Evolutionary conservation across 2,797 vertebrate genomes (phyloP).

Genomic region (Cottoperca gobio): DNA sequence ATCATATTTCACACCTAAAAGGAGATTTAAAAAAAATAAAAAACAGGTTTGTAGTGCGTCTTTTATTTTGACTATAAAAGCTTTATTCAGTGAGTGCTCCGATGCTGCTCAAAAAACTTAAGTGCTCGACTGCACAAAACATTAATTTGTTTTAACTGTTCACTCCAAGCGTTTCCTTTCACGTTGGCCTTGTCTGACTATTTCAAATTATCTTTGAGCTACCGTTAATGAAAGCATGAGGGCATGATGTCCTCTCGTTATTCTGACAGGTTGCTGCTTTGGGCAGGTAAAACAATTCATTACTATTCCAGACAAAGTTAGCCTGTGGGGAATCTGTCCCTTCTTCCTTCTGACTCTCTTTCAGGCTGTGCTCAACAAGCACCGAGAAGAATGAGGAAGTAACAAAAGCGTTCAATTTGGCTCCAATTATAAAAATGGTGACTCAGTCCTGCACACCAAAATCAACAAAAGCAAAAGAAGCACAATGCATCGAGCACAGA

Average conservation of each 20-base stretch:
- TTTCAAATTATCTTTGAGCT: constrained; percentile 34
- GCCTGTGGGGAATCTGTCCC: constrained; percentile 44
- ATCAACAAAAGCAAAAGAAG: not conserved
- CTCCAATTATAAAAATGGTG: constrained; percentile 53
- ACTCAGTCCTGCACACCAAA: constrained; percentile 20
- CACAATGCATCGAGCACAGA: constrained; percentile 5
- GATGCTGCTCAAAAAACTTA: constrained; percentile 35
- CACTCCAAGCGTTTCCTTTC: not conserved
- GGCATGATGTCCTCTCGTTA: constrained; percentile 14
- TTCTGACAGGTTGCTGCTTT: constrained; percentile 43
- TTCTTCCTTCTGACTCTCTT: constrained; percentile 29
- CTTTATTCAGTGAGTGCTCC: constrained; percentile 13
- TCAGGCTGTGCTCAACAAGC: constrained; percentile 25
- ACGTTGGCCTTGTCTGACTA: constrained; percentile 4
- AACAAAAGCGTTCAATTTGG: constrained; percentile 47
- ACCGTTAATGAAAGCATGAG: constrained; percentile 43
- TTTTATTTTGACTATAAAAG: not conserved
- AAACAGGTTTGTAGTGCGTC: not conserved
- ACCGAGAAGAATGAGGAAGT: constrained; percentile 26
- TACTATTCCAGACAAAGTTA: constrained; percentile 51
- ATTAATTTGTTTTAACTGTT: constrained; percentile 21
- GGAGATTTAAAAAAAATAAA: no score
- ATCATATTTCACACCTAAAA: constrained; percentile 9
- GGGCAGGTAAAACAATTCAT: constrained; percentile 61
- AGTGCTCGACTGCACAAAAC: constrained; percentile 18